Percentiles rank a stretch among this genome's conserved stretches.
Evolutionary conservation across 2,888 invertebrate species (phyloP).

Genomic region (Physocephala rufipes): DNA sequence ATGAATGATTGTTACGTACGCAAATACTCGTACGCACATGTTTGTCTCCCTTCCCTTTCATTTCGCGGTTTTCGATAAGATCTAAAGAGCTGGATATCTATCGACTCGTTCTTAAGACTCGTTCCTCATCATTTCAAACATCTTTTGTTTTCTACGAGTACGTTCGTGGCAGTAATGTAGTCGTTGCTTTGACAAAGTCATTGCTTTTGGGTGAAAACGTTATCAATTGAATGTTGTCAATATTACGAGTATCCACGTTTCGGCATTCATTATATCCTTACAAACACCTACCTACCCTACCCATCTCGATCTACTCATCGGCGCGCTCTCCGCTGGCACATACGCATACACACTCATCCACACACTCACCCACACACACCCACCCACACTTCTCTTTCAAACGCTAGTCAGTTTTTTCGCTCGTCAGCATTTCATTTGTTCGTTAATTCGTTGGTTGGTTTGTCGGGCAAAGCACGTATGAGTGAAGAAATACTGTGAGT

Average conservation of each 20-base stretch:
- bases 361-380: conserved; percentile 1
- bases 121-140: conserved; percentile 3
- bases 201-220: conserved; percentile 25
- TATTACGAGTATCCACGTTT: conserved; percentile 33
- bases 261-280: conserved; percentile 25
- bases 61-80: background rate
- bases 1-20: conserved; percentile 21
- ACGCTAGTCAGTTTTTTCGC: conserved; percentile 33
- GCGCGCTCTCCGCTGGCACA: too few relatives aligned
- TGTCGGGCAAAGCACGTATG: conserved; percentile 49
- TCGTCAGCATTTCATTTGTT: conserved; percentile 40
- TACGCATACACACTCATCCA: background rate
- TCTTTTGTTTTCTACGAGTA: conserved; percentile 42
- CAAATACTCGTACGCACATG: conserved; percentile 5
- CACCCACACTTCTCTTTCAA: conserved; percentile 19
- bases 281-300: background rate
- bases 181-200: too few relatives aligned
- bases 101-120: background rate
- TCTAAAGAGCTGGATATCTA: background rate
- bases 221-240: conserved; percentile 40
- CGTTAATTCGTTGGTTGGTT: too few relatives aligned
- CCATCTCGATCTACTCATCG: background rate
- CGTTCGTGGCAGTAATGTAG: conserved; percentile 33
- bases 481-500: too few relatives aligned
- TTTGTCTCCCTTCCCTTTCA: conserved; percentile 2